Evolutionary conservation across 2,888 invertebrate species (phyloP), one percentile per base, ranked within the genome.

Genomic region (Papilio gigon): DNA sequence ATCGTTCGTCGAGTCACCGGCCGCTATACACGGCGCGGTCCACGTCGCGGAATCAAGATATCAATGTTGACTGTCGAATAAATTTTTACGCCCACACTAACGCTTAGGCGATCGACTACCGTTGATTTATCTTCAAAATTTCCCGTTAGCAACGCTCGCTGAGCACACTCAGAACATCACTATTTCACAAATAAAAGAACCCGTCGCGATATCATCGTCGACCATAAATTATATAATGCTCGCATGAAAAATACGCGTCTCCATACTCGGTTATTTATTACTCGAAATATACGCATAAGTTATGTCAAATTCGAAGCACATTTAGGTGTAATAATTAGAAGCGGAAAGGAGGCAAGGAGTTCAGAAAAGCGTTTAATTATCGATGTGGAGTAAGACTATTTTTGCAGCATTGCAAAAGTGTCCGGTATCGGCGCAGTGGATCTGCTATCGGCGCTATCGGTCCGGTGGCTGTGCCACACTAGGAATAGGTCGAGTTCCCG

Each of bases 151-250:
- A 89, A 90, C 90, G 90, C 91, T 90, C 85, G 89, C 90, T 87
- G 88, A 86, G 86, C 89, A 87, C 90, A 90, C 89, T 89, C 88
- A 86, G 84, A 89, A 89, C 89, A 90, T 91, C 90, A 90, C 91
- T 91, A 90, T 90, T 90, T 87, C 87, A 90, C 89, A 90, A 91
- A 92, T 91, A 91, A 91, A 90, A 91, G 90, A 91, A 91, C 92
- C 89, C 86, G 90, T 90, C 86, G 84, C 87, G 91, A 91, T 91
- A 91, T 87, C 89, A 90, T 90, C 91, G 88, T 86, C 86, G 86
- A 84, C 89, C 84, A 90, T 91, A 91, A 90, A 90, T 91, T 90
- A 89, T 89, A 85, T 87, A 85, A 86, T 81, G 85, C 86, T 86
- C 84, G 85, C 84, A 88, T 90, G 92, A 91, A 90, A 90, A 91